Percentiles rank a stretch among this genome's conserved stretches.
Evolutionary conservation across 2,797 vertebrate species (phyloP).

Genomic region (Lacerta agilis): DNA sequence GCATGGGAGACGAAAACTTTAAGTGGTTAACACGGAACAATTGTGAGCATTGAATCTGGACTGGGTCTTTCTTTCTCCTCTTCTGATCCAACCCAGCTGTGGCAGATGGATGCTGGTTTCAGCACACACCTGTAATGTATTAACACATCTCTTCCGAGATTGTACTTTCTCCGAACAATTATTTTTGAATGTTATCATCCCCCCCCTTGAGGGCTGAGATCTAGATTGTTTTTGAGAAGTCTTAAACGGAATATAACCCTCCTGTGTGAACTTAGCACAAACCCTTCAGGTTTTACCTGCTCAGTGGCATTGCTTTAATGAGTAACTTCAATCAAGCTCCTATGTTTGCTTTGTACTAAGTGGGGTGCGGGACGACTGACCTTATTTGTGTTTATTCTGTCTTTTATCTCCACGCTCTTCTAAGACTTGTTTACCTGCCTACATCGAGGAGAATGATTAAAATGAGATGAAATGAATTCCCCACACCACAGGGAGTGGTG

Average conservation of each 20-base stretch:
- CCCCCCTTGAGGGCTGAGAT: constrained; percentile 5
- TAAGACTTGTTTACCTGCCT: constrained; percentile 70
- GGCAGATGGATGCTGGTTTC: not conserved
- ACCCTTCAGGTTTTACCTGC: constrained; percentile 32
- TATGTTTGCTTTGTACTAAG: constrained; percentile 50
- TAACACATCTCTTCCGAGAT: constrained; percentile 14
- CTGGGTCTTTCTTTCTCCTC: not conserved
- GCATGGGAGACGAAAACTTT: not conserved
- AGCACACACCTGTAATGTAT: not conserved
- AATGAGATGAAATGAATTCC: constrained; percentile 71
- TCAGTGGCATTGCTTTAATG: constrained; percentile 60
- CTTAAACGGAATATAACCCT: constrained; percentile 32
- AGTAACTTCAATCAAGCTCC: constrained; percentile 58
- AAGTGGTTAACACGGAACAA: not conserved
- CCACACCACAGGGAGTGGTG: constrained; percentile 35
- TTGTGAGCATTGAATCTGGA: not conserved
- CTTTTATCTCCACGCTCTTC: constrained; percentile 70
- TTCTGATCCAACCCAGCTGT: not conserved
- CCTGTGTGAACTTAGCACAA: constrained; percentile 20
- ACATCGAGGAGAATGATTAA: constrained; percentile 67
- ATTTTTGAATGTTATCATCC: not conserved
- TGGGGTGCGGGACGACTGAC: constrained; percentile 58
- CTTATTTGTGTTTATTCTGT: constrained; percentile 71
- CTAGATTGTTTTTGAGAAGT: constrained; percentile 36
- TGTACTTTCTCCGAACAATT: constrained; percentile 37